Base-by-base conservation (phyloP, 2,113 vertebrate genomes). In the Lichenostomus cassidix region DNA sequence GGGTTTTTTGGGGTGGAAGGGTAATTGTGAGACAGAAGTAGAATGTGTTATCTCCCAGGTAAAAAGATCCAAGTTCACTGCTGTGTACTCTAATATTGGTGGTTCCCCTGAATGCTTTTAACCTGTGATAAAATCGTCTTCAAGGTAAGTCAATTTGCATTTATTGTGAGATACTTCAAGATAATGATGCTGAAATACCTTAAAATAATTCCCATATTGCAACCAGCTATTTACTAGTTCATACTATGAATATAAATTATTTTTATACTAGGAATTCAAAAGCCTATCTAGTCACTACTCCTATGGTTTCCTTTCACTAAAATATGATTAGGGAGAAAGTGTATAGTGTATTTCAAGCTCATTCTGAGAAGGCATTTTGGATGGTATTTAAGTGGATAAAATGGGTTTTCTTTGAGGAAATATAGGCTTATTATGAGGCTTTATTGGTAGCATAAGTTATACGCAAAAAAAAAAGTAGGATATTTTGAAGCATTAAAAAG, bases 1-100 rank as follows among this genome's bases (percentile, higher is more conserved):
- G 11, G 0, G 0, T 46, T 46, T 64, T 14, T 1, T 1, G 15
- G 16, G 13, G 11, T 20, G 21, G 28, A 52, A 11, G 10, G 5
- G 14, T 67, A 47, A 29, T 29, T 37, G 7, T 53, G 46, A 77
- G 35, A 29, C 18, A 62, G 29, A 7, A 7, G 21, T 46, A 65
- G 31, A 37, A 37, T 35, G 22, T 11, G 11, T 59, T 69, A 53
- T 22, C 42, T 74, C 11, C 21, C n/a, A 44, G 18, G 50, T 64
- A 18, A 67, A 68, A 79, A 65, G 10, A 22, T 27, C 22, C 0
- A 15, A 56, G 17, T 39, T 69, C 14, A 35, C 31, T 21, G 41
- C 2, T 4, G 6, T 17, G 28, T 15, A 37, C 10, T 44, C 11
- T 35, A 44, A 0, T 12, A 53, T 39, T 10, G 56, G 21, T 29